Conservation (phyloP, 2,113 vertebrate species). For the Zingel zingel region DNA sequence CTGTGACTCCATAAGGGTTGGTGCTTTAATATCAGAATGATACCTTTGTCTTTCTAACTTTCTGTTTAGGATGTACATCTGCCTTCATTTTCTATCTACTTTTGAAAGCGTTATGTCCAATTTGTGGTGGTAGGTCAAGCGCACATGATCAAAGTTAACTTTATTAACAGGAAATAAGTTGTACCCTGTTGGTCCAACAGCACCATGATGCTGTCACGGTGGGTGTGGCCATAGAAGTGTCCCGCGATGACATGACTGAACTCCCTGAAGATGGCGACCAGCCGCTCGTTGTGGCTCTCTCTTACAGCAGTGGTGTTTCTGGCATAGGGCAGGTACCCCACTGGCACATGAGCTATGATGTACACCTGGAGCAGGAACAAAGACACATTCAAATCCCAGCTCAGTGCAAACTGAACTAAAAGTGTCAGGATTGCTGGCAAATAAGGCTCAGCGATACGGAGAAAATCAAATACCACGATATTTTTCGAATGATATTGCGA, state of each 20-base stretch:
- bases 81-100: neutral
- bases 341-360: slow-evolving; percentile 92
- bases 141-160: neutral
- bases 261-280: slow-evolving; percentile 89
- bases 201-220: slow-evolving; percentile 95
- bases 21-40: neutral
- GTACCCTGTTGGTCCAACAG: slow-evolving; percentile 90
- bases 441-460: too few species aligned
- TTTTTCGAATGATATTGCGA: too few species aligned
- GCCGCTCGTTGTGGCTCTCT: slow-evolving; percentile 87
- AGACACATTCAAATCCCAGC: neutral
- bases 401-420: too few species aligned
- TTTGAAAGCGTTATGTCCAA: neutral
- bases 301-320: slow-evolving; percentile 85
- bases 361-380: slow-evolving; percentile 84
- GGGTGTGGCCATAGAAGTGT: slow-evolving; percentile 97
- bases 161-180: neutral
- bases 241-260: slow-evolving; percentile 89
- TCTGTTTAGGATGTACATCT: too few species aligned
- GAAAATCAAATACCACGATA: too few species aligned
- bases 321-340: slow-evolving; percentile 90
- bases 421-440: neutral
- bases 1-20: neutral
- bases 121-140: neutral
- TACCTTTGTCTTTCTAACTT: too few species aligned